Percentiles rank a stretch among this genome's conserved stretches.
These are phyloP conservation scores for Dryadula phaetusa DNA, from an alignment of 2,888 invertebrate genomes.

Conservation along the genomic window DNA sequence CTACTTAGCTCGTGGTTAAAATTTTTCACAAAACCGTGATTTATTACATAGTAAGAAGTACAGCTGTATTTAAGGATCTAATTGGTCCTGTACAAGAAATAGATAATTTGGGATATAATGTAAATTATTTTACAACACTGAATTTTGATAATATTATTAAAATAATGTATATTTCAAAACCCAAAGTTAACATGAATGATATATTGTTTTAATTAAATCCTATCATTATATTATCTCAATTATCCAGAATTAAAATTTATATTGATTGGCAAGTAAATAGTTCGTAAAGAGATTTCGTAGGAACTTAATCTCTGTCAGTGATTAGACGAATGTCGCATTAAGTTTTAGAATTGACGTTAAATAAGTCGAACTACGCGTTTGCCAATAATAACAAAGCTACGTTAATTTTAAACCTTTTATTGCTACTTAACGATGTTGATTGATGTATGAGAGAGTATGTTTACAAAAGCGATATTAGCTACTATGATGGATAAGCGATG, in stretches of 20 bases:
- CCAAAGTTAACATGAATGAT: too few species aligned
- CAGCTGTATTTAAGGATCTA: too few species aligned
- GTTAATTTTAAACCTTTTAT: conserved; percentile 58
- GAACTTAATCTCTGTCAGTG: conserved; percentile 16
- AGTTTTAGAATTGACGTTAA: conserved; percentile 62
- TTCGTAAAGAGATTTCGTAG: not conserved
- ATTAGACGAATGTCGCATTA: conserved; percentile 47
- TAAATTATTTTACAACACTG: too few species aligned
- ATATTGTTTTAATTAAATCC: too few species aligned
- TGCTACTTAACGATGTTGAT: conserved; percentile 41
- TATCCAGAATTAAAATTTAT: too few species aligned
- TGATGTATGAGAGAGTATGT: conserved; percentile 43
- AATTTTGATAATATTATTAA: too few species aligned
- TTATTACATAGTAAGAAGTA: not conserved
- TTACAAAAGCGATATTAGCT: conserved; percentile 40
- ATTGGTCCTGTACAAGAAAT: too few species aligned
- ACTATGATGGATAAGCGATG: conserved; percentile 10
- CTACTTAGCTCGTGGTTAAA: conserved; percentile 53
- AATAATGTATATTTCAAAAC: too few species aligned
- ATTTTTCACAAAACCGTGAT: not conserved
- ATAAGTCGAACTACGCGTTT: conserved; percentile 57
- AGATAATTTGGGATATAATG: too few species aligned
- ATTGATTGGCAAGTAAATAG: not conserved
- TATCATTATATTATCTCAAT: too few species aligned
- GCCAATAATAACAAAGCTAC: conserved; percentile 68